phyloP scores from a whole-genome alignment of 2,888 invertebrate genomes.

The Megaustenia siamemsis region DNA sequence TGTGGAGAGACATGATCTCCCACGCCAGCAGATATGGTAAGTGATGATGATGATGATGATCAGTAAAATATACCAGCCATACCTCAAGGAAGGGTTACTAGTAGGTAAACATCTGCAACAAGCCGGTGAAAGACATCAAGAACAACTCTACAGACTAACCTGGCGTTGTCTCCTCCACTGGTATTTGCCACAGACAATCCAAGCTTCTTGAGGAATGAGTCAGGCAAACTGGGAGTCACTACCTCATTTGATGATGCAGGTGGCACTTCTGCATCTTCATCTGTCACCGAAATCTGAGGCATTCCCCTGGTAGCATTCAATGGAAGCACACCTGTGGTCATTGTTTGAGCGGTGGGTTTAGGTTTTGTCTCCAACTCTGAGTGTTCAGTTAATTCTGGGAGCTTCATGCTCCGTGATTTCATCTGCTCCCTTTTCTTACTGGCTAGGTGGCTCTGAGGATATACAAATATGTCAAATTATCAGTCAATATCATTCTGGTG shows the following conservation, averaged over 20 bases:
- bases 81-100: no score
- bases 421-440: slow-evolving; percentile 69
- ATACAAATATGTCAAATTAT: no score
- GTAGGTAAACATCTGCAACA: no score
- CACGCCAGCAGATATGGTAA: no score
- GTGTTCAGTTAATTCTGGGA: slow-evolving; percentile 71
- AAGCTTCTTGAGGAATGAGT: slow-evolving; percentile 66
- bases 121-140: no score
- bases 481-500: no score
- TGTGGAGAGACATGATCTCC: no score
- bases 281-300: slow-evolving; percentile 47
- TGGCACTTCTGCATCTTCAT: slow-evolving; percentile 37
- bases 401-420: slow-evolving; percentile 64
- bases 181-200: slow-evolving; percentile 55
- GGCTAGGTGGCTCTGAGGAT: slow-evolving; percentile 73
- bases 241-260: slow-evolving; percentile 58
- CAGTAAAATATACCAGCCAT: no score
- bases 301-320: neutral
- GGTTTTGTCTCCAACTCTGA: slow-evolving; percentile 61
- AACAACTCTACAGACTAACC: slow-evolving; percentile 6
- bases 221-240: slow-evolving; percentile 69
- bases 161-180: neutral
- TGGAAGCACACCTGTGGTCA: neutral
- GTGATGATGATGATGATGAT: no score
- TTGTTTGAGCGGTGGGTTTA: neutral